Base-by-base conservation (phyloP, 23 tunicate species). In the Diplosoma virens region DNA sequence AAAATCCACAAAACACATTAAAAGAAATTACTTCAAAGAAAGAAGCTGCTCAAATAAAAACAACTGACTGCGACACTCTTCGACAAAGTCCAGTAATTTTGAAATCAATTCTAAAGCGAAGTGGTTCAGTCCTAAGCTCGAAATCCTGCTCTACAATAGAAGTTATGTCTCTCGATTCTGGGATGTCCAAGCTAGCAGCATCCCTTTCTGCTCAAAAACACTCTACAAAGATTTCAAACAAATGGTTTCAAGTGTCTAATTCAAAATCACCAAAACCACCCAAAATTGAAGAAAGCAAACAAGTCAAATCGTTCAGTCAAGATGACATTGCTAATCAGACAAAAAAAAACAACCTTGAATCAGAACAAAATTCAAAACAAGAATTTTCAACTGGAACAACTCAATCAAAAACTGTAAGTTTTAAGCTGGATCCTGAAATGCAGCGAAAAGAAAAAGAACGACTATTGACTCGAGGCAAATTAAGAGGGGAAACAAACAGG, bases 81-180 rank as follows among this genome's bases (percentile, higher is more conserved):
- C 79, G 26, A 3, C 29, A 71, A 2, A 25, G 65, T 1, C 65
- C 59, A 1, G 63, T 74, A 2, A 30, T 48, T 27, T 45, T 65
- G 1, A 81, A 82, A 67, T 82, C 87, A 47, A 82, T 82, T 24
- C 33, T 82, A 25, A 82, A 82, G 58, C 29, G 87, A 30, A 32
- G 81, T 0, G 87, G 87, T 1, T 82, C 87, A 0, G 87, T 75
- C 24, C 60, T 82, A n/a, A 82, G 87, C 75, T 55, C 41, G 25
- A 75, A 67, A 27, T 82, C 87, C 27, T 56, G 59, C 53, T 31
- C 74, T 20, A 63, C 71, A 18, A 6, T 82, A 14, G 87, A 78
- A n/a, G 87, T 74, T 17, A 71, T 82, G 79, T 82, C 87, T 35
- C 55, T 82, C 25, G 87, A 82, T 63, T 82, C 87, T 24, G 87